Conservation (phyloP, 2,797 vertebrate species). For the Chelon labrosus region DNA sequence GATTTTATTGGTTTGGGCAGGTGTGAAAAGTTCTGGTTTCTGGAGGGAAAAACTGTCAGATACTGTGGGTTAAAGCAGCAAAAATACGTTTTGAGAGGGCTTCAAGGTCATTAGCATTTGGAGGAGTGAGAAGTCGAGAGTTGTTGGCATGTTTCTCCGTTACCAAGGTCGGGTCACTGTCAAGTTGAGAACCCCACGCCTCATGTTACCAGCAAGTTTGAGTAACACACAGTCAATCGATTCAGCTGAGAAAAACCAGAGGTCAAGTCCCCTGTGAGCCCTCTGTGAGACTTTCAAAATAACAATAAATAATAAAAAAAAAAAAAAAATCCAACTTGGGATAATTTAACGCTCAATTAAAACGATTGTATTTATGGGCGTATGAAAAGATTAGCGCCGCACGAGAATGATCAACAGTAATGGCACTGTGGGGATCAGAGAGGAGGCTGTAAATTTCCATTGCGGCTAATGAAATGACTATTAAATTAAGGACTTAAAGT, state of each 20-base stretch:
- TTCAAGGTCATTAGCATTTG: conserved; percentile 55
- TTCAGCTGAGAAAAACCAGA: conserved; percentile 56
- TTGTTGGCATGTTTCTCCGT: conserved; percentile 31
- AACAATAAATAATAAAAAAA: not conserved
- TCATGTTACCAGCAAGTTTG: conserved; percentile 44
- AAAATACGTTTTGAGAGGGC: conserved; percentile 49
- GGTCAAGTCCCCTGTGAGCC: conserved; percentile 52
- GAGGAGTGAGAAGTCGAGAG: conserved; percentile 33
- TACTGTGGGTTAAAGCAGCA: conserved; percentile 58
- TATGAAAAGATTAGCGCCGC: conserved; percentile 68
- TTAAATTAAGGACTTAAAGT: conserved; percentile 69
- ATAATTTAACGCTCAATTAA: conserved; percentile 78
- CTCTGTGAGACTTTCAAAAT: conserved; percentile 65
- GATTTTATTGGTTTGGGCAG: conserved; percentile 63
- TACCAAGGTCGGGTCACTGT: conserved; percentile 61
- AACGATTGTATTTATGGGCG: conserved; percentile 74
- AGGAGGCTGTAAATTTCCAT: conserved; percentile 67
- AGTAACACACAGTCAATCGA: conserved; percentile 42
- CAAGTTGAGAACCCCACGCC: conserved; percentile 52
- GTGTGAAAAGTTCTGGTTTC: conserved; percentile 64
- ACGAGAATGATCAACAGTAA: conserved; percentile 66
- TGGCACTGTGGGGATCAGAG: conserved; percentile 60
- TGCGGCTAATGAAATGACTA: conserved; percentile 60
- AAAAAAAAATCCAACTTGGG: conserved; percentile 55
- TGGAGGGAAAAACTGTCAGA: conserved; percentile 55